Percentiles rank a stretch among this genome's conserved stretches.
Conservation (phyloP, 1,140 invertebrate species). For the Neodiprion fabricii region DNA sequence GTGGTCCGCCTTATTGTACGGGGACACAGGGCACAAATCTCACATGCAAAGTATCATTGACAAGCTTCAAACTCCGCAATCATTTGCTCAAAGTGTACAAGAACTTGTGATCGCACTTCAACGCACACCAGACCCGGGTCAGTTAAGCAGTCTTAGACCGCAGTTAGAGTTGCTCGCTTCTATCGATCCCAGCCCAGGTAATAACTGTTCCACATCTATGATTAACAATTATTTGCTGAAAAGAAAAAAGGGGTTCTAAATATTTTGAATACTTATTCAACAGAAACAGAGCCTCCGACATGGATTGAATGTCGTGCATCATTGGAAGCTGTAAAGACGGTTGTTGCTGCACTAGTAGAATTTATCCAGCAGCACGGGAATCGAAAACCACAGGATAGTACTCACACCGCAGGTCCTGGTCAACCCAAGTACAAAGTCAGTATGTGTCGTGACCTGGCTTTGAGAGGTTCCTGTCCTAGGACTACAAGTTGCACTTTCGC, state of each 20-base stretch:
- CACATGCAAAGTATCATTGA: conserved; percentile 99
- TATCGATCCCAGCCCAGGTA: conserved; percentile 84
- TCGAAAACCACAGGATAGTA: conserved; percentile 65
- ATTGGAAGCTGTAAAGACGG: conserved; percentile 80
- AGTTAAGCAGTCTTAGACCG: conserved; percentile 76
- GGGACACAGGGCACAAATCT: conserved; percentile 93
- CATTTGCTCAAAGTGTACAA: conserved; percentile 89
- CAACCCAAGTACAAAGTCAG: conserved; percentile 90
- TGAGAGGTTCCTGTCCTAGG: conserved; percentile 81
- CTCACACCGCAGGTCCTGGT: conserved; percentile 61
- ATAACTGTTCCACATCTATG: conserved; percentile 35
- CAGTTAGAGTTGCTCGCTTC: conserved; percentile 86
- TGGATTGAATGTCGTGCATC: conserved; percentile 79
- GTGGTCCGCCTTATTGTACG: conserved; percentile 96
- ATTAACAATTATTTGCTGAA: conserved; percentile 12
- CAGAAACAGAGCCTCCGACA: conserved; percentile 74
- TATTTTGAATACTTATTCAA: not conserved
- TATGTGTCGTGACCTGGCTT: conserved; percentile 85
- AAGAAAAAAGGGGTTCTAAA: not conserved
- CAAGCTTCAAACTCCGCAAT: conserved; percentile 91
- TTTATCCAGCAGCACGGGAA: conserved; percentile 84
- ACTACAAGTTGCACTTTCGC: conserved; percentile 90
- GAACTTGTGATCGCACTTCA: conserved; percentile 92
- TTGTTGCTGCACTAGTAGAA: conserved; percentile 84
- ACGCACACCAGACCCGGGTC: conserved; percentile 87